A percentile compares a stretch with the other conserved stretches of the same genome.
Conservation (phyloP, 1,140 invertebrate species). For the Ceratina japonica region DNA sequence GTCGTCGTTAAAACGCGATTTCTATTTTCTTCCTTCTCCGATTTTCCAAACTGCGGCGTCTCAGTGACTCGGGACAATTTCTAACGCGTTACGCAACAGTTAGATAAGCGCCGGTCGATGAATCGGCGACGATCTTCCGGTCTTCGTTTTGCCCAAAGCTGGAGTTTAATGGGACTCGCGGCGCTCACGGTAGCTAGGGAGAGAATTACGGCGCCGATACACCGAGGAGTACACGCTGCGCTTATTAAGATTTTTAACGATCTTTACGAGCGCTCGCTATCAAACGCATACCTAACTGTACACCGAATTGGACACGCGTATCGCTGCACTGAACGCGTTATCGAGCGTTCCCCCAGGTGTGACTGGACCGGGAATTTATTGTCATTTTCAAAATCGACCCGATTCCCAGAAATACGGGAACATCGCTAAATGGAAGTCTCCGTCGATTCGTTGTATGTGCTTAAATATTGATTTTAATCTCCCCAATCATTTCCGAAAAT, state of each 20-base stretch:
- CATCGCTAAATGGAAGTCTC: no score
- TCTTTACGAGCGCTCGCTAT: constrained; percentile 54
- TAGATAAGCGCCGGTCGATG: constrained; percentile 5
- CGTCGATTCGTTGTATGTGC: no score
- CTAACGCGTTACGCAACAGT: background rate
- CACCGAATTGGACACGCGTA: constrained; percentile 41
- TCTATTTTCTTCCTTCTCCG: background rate
- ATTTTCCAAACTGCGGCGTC: background rate
- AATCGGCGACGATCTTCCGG: background rate
- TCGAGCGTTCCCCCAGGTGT: background rate
- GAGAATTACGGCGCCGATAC: constrained; percentile 42
- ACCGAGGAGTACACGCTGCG: constrained; percentile 27
- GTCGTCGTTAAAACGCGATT: constrained; percentile 7
- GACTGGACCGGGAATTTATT: constrained; percentile 29
- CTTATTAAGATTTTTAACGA: constrained; percentile 53
- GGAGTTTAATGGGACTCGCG: constrained; percentile 31
- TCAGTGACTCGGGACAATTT: background rate
- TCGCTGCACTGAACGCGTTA: background rate
- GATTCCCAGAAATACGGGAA: background rate
- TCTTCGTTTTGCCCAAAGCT: background rate
- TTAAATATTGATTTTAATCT: no score
- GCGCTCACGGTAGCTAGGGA: constrained; percentile 39
- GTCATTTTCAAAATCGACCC: constrained; percentile 21
- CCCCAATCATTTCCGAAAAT: no score
- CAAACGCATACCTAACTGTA: constrained; percentile 57